Percentiles rank a stretch among this genome's conserved stretches.
Conservation (phyloP, 2,888 invertebrate genomes). For the Oxyscelio sp. region DNA sequence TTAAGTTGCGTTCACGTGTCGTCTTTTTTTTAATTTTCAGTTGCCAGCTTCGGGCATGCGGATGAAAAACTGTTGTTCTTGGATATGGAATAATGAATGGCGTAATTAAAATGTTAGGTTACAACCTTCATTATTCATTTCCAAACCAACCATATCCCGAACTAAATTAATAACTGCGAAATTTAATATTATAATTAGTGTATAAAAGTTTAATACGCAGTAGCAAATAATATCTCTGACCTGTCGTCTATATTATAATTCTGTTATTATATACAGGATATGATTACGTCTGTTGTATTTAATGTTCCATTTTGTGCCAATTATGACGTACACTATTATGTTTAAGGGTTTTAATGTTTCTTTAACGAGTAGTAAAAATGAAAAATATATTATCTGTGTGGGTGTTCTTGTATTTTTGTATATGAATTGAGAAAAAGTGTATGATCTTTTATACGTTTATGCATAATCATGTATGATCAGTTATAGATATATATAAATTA, state of each 20-base stretch:
- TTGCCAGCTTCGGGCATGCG: neutral
- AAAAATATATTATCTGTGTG: too few relatives aligned
- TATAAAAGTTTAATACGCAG: slow-evolving; percentile 15
- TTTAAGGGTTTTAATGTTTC: neutral
- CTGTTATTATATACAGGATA: neutral
- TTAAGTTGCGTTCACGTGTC: slow-evolving; percentile 37
- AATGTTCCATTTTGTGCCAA: neutral
- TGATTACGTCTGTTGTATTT: neutral
- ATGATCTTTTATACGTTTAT: too few relatives aligned
- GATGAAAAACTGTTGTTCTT: slow-evolving; percentile 24
- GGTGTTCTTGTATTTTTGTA: too few relatives aligned
- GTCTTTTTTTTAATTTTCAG: slow-evolving; percentile 10
- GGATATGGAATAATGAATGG: slow-evolving; percentile 26
- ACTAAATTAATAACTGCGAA: slow-evolving; percentile 24
- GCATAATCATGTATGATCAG: too few relatives aligned
- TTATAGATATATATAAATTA: too few relatives aligned
- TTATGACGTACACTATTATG: neutral
- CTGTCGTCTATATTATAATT: neutral
- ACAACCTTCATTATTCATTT: slow-evolving; percentile 43
- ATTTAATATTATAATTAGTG: slow-evolving; percentile 51
- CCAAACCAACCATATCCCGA: slow-evolving; percentile 12
- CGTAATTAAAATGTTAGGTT: slow-evolving; percentile 41
- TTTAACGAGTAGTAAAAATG: too few relatives aligned
- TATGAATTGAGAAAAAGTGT: too few relatives aligned
- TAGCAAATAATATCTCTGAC: neutral